Evolutionary conservation across 2,113 vertebrate species (phyloP).

Genomic region (Melanerpes aurifrons): DNA sequence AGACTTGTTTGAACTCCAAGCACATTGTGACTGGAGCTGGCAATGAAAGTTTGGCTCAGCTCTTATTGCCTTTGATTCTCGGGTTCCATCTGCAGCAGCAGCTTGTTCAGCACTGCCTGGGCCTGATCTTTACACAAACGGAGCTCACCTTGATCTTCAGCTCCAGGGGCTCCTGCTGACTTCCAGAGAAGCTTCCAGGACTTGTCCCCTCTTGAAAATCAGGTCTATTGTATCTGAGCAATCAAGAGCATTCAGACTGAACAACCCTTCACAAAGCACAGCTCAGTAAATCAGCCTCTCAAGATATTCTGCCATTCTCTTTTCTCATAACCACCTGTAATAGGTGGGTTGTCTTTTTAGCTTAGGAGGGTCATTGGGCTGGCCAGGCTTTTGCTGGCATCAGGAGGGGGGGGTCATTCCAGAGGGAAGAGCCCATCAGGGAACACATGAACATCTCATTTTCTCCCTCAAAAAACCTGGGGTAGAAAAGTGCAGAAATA

Average conservation of each 20-base stretch:
- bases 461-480: not conserved
- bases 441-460: not conserved
- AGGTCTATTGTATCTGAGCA: not conserved
- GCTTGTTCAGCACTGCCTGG: not conserved
- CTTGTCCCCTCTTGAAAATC: not conserved
- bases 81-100: not conserved
- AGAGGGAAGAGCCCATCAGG: not conserved
- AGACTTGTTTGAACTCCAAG: not conserved
- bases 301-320: not conserved
- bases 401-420: not conserved
- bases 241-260: constrained; percentile 5
- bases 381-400: not conserved
- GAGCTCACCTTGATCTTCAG: not conserved
- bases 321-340: not conserved
- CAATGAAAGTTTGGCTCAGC: not conserved
- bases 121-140: not conserved
- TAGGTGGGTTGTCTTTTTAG: not conserved
- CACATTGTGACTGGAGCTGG: not conserved
- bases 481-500: not conserved
- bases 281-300: not conserved
- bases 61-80: not conserved
- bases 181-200: not conserved
- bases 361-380: not conserved
- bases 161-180: not conserved
- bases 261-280: not conserved